A percentile compares a stretch with the other conserved stretches of the same genome.
These are phyloP conservation scores for Cheilosia urbana DNA, from an alignment of 2,888 invertebrate genomes.

Conservation along the genomic window DNA sequence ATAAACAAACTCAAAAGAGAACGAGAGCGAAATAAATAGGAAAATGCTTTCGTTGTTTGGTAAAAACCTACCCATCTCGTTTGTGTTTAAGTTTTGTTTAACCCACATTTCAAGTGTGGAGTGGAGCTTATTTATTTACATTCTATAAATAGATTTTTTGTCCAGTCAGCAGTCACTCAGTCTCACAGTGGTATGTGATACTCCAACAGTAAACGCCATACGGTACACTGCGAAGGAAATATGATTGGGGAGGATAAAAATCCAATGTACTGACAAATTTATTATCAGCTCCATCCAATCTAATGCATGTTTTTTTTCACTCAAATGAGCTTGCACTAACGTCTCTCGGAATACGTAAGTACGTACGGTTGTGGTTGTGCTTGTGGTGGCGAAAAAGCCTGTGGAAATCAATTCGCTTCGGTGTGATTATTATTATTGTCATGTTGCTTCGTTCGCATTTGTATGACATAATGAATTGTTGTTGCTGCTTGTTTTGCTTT, in stretches of 20 bases:
- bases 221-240: not conserved
- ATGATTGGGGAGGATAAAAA: slow-evolving; percentile 18
- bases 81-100: slow-evolving; percentile 22
- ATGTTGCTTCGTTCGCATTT: slow-evolving; percentile 23
- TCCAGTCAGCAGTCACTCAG: slow-evolving; percentile 8
- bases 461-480: slow-evolving; percentile 31
- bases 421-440: slow-evolving; percentile 29
- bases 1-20: slow-evolving; percentile 1
- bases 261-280: slow-evolving; percentile 14
- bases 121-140: slow-evolving; percentile 31
- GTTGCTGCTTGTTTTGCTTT: slow-evolving; percentile 33
- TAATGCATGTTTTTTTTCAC: not conserved
- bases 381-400: not conserved
- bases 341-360: not conserved
- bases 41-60: slow-evolving; percentile 20
- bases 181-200: no score
- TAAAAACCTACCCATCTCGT: slow-evolving; percentile 16
- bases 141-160: slow-evolving; percentile 54
- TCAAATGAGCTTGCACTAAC: slow-evolving; percentile 1
- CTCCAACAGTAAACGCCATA: slow-evolving; percentile 3
- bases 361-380: no score
- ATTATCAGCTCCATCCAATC: slow-evolving; percentile 18
- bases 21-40: not conserved
- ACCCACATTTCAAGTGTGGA: slow-evolving; percentile 45
- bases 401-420: not conserved